Base-by-base conservation (phyloP, 2,888 invertebrate genomes). In the Drosophila diplacantha region DNA sequence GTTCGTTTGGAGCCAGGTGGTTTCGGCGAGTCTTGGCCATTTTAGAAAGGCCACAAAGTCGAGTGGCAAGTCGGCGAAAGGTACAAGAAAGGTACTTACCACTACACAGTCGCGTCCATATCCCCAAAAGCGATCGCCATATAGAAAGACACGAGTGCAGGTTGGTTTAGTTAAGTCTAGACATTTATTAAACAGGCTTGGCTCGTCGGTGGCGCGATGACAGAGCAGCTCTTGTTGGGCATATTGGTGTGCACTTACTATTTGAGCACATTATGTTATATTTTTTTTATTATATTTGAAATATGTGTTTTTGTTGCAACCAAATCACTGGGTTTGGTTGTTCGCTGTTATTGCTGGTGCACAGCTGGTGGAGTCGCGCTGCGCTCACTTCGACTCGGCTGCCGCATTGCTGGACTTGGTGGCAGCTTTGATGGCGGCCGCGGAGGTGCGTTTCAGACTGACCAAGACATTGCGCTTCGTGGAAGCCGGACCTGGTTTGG, bases 381-480 rank as follows among this genome's bases (percentile, higher is more conserved):
- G 39, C 38, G 46, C 24, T 58, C 49, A 81, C 44, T 81, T 81
- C 20, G 73, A 57, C 11, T 81, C 79, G 26, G 61, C 37, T 38
- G 69, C 34, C 20, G 73, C 24, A 26, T 72, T 77, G 39, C 53
- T 51, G 16, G 74, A 26, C 26, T 79, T 79, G 50, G 73, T 71
- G 34, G 74, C 79, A 26, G 73, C 65, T 53, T 79, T 82, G 29
- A 72, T 69, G n/a, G 62, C 18, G n/a, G 69, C 69, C 9, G 46
- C 65, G 20, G 78, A 58, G 8, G 77, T 75, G 69, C 80, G 82
- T 63, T 79, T 82, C 24, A 80, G 22, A 43, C 46, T 82, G 73
- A 80, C 80, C 70, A 69, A 55, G 49, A 77, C 73, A 60, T 75
- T 73, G 37, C 72, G 76, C 61, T 79, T 82, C 29, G 69, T 69